Conservation (phyloP, 2,113 vertebrate genomes). For the Cyanistes caeruleus region DNA sequence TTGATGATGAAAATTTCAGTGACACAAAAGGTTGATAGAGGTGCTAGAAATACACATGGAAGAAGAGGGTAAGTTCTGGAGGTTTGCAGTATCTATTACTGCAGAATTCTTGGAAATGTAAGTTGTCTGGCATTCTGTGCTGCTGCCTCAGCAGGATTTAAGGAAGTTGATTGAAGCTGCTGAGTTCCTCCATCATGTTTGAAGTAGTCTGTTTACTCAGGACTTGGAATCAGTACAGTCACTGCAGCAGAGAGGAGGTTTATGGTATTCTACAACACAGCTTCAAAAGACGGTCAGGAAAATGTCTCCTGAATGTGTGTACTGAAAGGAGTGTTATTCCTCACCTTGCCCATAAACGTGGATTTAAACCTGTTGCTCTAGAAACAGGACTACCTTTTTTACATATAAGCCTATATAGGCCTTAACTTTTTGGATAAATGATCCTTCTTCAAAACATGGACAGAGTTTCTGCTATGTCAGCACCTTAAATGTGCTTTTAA, state of each 20-base stretch:
- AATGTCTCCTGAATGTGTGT: constrained; percentile 10
- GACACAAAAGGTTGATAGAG: not conserved
- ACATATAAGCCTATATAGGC: not conserved
- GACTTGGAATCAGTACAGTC: constrained; percentile 58
- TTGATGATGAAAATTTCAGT: not conserved
- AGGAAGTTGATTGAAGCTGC: constrained; percentile 54
- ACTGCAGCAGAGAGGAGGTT: constrained; percentile 32
- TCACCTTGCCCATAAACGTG: constrained; percentile 21
- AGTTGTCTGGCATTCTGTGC: constrained; percentile 1
- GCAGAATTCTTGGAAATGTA: constrained; percentile 2
- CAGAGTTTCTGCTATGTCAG: not conserved
- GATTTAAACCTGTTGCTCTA: constrained; percentile 24
- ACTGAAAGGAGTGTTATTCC: constrained; percentile 46
- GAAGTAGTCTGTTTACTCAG: constrained; percentile 54
- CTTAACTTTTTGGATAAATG: not conserved
- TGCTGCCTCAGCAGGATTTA: constrained; percentile 54
- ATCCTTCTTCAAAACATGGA: not conserved
- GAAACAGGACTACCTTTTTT: constrained; percentile 15
- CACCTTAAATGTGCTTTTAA: not conserved
- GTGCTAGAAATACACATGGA: not conserved
- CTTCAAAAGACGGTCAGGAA: not conserved
- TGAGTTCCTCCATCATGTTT: constrained; percentile 49
- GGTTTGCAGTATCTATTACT: not conserved
- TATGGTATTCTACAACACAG: not conserved
- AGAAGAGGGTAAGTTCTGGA: not conserved